These are phyloP conservation scores for Rugalucina vietnamica DNA, from an alignment of 2,888 invertebrate species.

Conservation along the genomic window DNA sequence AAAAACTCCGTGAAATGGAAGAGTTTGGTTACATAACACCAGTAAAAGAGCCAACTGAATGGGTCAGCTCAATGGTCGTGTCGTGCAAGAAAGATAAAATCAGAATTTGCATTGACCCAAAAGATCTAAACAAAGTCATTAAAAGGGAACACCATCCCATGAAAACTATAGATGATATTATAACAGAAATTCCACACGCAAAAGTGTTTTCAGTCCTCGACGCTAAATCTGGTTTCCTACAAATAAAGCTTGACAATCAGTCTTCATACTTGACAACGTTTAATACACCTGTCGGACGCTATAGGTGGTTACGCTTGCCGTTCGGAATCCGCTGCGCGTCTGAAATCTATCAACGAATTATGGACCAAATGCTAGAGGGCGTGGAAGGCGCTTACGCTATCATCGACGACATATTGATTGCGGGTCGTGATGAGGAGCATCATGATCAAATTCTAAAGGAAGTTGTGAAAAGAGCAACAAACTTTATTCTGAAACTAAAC, in stretches of 20 bases:
- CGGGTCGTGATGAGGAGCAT: conserved; percentile 47
- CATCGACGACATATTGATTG: conserved; percentile 60
- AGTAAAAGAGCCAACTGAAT: conserved; percentile 61
- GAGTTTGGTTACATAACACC: conserved; percentile 27
- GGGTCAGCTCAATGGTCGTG: conserved; percentile 66
- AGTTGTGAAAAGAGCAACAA: conserved; percentile 53
- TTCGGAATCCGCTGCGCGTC: conserved; percentile 63
- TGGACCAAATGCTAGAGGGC: conserved; percentile 58
- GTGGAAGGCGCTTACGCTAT: conserved; percentile 53
- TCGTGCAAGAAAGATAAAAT: conserved; percentile 53
- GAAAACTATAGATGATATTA: conserved; percentile 65
- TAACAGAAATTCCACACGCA: conserved; percentile 55
- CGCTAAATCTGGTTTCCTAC: conserved; percentile 66
- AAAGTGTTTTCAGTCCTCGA: conserved; percentile 66
- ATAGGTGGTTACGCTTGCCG: conserved; percentile 61
- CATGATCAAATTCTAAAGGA: conserved; percentile 56
- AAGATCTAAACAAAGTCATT: conserved; percentile 63
- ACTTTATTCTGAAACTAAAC: conserved; percentile 59
- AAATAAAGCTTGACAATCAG: conserved; percentile 61
- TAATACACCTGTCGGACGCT: conserved; percentile 65
- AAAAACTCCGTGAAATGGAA: conserved; percentile 45
- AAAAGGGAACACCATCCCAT: conserved; percentile 66
- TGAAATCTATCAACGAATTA: conserved; percentile 59
- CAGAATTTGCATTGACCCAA: conserved; percentile 63
- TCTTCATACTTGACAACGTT: conserved; percentile 61